Conservation (phyloP, 2,797 vertebrate genomes). For the Salarias fasciatus region DNA sequence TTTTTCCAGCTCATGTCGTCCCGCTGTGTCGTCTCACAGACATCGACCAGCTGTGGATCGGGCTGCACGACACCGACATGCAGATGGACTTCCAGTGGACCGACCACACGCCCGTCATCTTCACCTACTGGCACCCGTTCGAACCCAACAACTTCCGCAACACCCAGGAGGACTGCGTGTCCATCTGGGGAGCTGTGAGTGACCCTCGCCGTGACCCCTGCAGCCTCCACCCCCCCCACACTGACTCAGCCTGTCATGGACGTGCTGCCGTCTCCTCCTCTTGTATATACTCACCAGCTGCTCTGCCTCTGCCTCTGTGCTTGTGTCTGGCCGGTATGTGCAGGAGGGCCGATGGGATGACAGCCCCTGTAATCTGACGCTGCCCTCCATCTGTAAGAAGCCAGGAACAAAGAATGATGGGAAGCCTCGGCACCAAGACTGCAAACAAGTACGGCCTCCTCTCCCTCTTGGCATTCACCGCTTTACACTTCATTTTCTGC, state of each 20-base stretch:
- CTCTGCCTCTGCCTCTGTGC: conserved; percentile 52
- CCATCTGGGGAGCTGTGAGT: conserved; percentile 96
- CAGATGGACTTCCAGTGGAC: conserved; percentile 99
- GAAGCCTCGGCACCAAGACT: conserved; percentile 87
- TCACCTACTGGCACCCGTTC: conserved; percentile 96
- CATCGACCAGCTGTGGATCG: conserved; percentile 95
- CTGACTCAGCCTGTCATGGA: too few species aligned
- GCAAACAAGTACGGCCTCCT: conserved; percentile 85
- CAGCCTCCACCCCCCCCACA: neutral
- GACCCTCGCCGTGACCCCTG: conserved; percentile 1
- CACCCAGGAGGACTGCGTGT: conserved; percentile 94
- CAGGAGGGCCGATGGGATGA: conserved; percentile 98
- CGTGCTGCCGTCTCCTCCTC: neutral
- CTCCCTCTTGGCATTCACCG: neutral
- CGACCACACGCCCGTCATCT: conserved; percentile 91
- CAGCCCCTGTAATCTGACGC: conserved; percentile 93
- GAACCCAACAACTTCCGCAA: conserved; percentile 98
- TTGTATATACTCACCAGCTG: conserved; percentile 63
- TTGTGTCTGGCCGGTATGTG: conserved; percentile 40
- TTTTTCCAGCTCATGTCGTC: too few species aligned
- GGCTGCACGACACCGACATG: conserved; percentile 92
- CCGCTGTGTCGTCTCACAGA: conserved; percentile 73
- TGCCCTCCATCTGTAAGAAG: conserved; percentile 97
- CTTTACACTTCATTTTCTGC: neutral
- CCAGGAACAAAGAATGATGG: conserved; percentile 86